phyloP scores from a whole-genome alignment of 2,888 invertebrate species.

The Dioctria rufipes region DNA sequence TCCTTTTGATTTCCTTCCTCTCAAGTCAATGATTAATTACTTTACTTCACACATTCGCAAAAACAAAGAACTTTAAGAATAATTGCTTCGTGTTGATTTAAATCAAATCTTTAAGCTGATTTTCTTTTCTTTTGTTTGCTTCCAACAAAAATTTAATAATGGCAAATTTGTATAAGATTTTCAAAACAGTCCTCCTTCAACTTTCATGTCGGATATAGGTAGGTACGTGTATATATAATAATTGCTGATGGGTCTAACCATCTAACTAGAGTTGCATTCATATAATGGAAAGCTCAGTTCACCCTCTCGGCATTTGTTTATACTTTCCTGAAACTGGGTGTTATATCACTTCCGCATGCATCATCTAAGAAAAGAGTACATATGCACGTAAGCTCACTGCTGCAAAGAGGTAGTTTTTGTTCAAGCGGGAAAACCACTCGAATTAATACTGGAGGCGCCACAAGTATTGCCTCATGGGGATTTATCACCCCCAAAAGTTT shows the following conservation, averaged over 20 bases:
- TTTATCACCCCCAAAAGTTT: conserved; percentile 37
- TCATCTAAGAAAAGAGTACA: conserved; percentile 17
- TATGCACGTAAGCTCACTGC: conserved; percentile 41
- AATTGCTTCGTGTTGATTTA: too few relatives aligned
- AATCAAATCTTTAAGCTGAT: too few relatives aligned
- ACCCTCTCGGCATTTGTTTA: conserved; percentile 31
- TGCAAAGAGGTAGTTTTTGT: conserved; percentile 47
- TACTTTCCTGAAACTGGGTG: conserved; percentile 29
- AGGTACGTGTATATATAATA: neutral
- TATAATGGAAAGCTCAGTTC: neutral
- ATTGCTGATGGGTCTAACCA: conserved; percentile 8
- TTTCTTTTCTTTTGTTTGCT: too few relatives aligned
- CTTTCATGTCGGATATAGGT: too few relatives aligned
- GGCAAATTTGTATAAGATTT: too few relatives aligned
- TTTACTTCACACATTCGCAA: too few relatives aligned
- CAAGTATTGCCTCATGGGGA: conserved; percentile 41
- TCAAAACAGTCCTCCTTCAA: too few relatives aligned
- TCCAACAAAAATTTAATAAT: too few relatives aligned
- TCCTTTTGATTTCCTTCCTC: too few relatives aligned
- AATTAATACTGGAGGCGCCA: conserved; percentile 57
- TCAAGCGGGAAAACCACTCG: conserved; percentile 53
- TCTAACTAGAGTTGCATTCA: conserved; percentile 1
- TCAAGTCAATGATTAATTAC: too few relatives aligned
- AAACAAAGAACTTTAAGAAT: too few relatives aligned
- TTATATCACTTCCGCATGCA: conserved; percentile 42